Conservation (phyloP, 2,797 vertebrate genomes). For the Discoglossus pictus region DNA sequence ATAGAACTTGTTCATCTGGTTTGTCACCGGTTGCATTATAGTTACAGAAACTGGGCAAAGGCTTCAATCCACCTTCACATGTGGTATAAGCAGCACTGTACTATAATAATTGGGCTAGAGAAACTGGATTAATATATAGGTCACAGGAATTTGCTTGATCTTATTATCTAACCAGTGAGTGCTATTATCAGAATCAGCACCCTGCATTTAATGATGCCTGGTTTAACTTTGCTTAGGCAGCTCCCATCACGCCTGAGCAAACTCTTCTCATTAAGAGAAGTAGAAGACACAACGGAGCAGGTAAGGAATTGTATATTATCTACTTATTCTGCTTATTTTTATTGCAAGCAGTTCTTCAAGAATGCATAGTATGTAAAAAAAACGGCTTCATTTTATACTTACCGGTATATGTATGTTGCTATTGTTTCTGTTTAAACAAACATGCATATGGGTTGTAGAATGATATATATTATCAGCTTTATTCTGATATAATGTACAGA, state of each 20-base stretch:
- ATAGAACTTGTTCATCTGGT: conserved; percentile 29
- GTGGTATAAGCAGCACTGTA: background rate
- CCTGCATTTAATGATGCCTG: conserved; percentile 8
- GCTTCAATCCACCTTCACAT: background rate
- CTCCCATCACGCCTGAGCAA: conserved; percentile 15
- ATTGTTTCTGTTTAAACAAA: too few species aligned
- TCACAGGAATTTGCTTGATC: conserved; percentile 34
- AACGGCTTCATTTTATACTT: too few species aligned
- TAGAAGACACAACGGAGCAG: conserved; percentile 6
- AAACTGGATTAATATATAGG: conserved; percentile 41
- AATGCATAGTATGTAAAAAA: too few species aligned
- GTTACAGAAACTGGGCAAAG: background rate
- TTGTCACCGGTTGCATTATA: conserved; percentile 1
- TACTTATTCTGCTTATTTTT: background rate
- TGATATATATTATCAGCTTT: too few species aligned
- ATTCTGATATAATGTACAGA: too few species aligned
- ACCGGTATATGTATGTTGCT: too few species aligned
- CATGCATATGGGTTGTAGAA: too few species aligned
- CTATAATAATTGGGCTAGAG: conserved; percentile 11
- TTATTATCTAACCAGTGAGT: conserved; percentile 26
- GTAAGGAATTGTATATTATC: conserved; percentile 5
- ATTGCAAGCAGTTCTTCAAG: too few species aligned
- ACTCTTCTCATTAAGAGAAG: background rate
- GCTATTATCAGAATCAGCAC: conserved; percentile 1
- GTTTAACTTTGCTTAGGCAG: conserved; percentile 6